Evolutionary conservation across 1,140 invertebrate species (phyloP).

Genomic region (Hetaerina americana): DNA sequence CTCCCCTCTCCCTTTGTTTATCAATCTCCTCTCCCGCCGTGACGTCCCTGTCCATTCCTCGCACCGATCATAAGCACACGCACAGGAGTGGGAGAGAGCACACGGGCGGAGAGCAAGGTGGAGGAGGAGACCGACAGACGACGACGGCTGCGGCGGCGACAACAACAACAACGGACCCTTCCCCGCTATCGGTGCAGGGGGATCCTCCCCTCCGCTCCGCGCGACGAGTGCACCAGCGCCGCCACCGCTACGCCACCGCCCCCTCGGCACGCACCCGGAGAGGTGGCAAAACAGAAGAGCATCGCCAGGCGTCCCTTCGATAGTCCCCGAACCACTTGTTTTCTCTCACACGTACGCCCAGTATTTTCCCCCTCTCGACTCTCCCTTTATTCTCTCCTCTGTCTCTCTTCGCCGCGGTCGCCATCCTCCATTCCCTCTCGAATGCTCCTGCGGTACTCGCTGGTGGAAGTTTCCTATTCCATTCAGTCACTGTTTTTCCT

Average conservation of each 20-base stretch:
- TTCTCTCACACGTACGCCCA: background rate
- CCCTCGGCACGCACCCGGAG: background rate
- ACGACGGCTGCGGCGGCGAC: too few relatives aligned
- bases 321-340: background rate
- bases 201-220: background rate
- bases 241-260: background rate
- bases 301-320: background rate
- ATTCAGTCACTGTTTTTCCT: too few relatives aligned
- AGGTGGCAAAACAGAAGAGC: background rate
- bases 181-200: background rate
- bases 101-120: too few relatives aligned
- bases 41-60: too few relatives aligned
- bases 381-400: background rate
- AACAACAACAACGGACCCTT: too few relatives aligned
- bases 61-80: too few relatives aligned
- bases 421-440: background rate
- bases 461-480: too few relatives aligned
- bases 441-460: too few relatives aligned
- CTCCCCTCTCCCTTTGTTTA: too few relatives aligned
- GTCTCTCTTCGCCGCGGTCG: background rate
- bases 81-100: too few relatives aligned
- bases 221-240: background rate
- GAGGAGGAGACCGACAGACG: too few relatives aligned
- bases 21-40: too few relatives aligned
- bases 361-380: background rate